Evolutionary conservation across 64 coral and sea anemone genomes (phyloP), one percentile per base, ranked within the genome.

Genomic region (Astreopora myriophthalma): DNA sequence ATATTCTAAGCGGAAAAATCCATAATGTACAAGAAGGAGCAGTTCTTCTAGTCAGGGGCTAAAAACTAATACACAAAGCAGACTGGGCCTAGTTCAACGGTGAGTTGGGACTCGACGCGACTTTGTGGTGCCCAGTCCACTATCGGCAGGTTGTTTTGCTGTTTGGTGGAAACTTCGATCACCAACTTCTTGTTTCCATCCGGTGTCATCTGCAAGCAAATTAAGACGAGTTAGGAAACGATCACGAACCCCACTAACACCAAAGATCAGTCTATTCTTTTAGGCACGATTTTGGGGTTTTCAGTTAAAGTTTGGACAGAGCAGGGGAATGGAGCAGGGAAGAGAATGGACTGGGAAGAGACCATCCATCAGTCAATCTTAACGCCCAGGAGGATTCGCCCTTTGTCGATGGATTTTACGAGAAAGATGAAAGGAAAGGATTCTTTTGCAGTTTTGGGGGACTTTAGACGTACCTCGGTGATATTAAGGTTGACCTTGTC

Each of bases 81-180:
- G 22, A 92, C 80, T 38, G 90, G 90, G 49, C 90, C 90, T 51
- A 92, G n/a, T 92, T 92, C 90, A 64, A 92, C 40, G 26, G 82
- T 75, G 17, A 92, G 73, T 8, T 92, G 58, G 17, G 72, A 76
- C 33, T 76, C 29, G 23, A 71, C 79, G 0, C 38, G 38, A 61
- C 62, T 75, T 68, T 85, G 84, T 32, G 90, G 90, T 30, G 80
- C 62, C 42, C 82, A 71, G 73, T 86, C 90, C 5, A 92, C 72
- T 71, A 92, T 92, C n/a, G 90, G 90, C 34, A 92, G 70, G 13
- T 42, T 84, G 20, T 48, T 80, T 81, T 79, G 37, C 78, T 84
- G 61, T 22, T 71, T 81, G 17, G 77, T 76, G 8, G 75, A 55
- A 25, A 86, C 73, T 60, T 92, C 90, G 34, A 92, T 76, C 25